Evolutionary conservation across 1,140 invertebrate species (phyloP).

Genomic region (Drosophila bocqueti): DNA sequence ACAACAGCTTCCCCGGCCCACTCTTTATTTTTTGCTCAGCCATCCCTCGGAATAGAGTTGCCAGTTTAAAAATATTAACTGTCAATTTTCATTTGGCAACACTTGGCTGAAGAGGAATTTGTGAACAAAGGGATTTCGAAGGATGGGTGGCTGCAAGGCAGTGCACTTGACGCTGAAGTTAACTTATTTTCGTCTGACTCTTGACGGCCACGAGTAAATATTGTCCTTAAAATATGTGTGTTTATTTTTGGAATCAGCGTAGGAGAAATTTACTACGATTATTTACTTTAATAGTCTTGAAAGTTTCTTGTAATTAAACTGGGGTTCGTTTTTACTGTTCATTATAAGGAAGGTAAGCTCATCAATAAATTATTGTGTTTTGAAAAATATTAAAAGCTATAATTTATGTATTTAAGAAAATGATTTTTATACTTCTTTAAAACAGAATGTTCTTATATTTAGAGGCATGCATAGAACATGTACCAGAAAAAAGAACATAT

Average conservation of each 20-base stretch:
- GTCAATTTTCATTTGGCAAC: slow-evolving; percentile 83
- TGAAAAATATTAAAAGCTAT: neutral
- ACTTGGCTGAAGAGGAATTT: slow-evolving; percentile 72
- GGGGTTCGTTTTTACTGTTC: neutral
- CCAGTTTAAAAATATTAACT: slow-evolving; percentile 84
- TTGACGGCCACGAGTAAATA: slow-evolving; percentile 16
- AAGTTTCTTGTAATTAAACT: neutral
- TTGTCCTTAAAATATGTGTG: slow-evolving; percentile 5
- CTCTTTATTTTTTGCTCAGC: slow-evolving; percentile 10
- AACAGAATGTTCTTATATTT: too few relatives aligned
- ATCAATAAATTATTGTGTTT: neutral
- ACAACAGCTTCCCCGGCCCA: slow-evolving; percentile 21
- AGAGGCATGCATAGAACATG: too few relatives aligned
- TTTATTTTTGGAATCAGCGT: slow-evolving; percentile 5
- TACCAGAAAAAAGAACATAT: too few relatives aligned
- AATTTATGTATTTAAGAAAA: too few relatives aligned
- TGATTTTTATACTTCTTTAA: too few relatives aligned
- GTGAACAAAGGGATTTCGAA: slow-evolving; percentile 8
- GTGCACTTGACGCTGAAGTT: slow-evolving; percentile 54
- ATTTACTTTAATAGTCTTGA: neutral
- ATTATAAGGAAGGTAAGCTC: neutral
- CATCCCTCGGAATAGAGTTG: slow-evolving; percentile 25
- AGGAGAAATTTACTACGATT: neutral
- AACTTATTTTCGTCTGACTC: slow-evolving; percentile 13
- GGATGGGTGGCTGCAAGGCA: slow-evolving; percentile 13